Percentiles rank a stretch among this genome's conserved stretches.
Conservation (phyloP, 2,797 vertebrate genomes). For the Arctocebus calabarensis region DNA sequence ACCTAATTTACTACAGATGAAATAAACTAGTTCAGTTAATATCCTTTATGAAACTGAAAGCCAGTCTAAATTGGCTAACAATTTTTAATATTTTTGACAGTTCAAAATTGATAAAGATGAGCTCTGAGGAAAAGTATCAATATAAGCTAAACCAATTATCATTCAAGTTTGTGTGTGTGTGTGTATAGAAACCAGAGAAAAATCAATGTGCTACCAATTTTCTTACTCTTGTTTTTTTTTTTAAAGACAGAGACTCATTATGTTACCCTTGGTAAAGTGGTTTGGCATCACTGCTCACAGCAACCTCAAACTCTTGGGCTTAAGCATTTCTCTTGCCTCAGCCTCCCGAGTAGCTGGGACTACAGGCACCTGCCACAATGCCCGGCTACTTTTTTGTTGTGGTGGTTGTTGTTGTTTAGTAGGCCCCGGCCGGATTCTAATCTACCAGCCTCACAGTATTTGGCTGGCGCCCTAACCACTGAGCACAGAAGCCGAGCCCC, state of each 20-base stretch:
- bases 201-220: neutral
- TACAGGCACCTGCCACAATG: no score
- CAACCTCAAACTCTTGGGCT: no score
- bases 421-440: no score
- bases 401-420: no score
- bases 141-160: neutral
- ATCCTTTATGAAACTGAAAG: constrained; percentile 43
- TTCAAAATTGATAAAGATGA: constrained; percentile 10
- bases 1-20: neutral
- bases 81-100: neutral
- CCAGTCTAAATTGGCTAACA: constrained; percentile 22
- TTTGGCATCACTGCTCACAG: no score
- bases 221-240: neutral
- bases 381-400: no score
- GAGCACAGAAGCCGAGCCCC: no score
- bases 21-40: constrained; percentile 47
- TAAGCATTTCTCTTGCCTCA: no score
- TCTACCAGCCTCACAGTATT: no score
- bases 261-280: no score
- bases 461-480: no score
- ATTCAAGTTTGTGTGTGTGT: constrained; percentile 7
- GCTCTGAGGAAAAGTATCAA: neutral
- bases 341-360: no score
- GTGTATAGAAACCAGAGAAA: constrained; percentile 3
- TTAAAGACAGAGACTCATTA: neutral